These are phyloP conservation scores for Dromiciops gliroides DNA, from an alignment of 2,113 vertebrate genomes.

Conservation along the genomic window DNA sequence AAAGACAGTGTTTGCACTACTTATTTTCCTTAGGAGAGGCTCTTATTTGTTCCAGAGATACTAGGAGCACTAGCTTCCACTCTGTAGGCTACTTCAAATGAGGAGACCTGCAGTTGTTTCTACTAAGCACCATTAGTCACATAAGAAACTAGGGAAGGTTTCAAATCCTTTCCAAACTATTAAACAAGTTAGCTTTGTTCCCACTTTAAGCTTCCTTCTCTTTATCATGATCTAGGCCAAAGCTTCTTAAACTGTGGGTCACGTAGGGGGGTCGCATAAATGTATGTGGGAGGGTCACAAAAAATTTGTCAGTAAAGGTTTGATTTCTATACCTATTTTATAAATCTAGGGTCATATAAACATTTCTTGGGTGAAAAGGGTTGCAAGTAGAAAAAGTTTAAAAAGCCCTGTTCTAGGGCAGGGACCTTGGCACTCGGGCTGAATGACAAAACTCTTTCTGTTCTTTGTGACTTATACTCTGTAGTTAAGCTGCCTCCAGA, in stretches of 20 bases:
- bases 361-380: too few relatives aligned
- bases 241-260: too few relatives aligned
- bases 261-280: too few relatives aligned
- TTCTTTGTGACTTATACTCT: constrained; percentile 77
- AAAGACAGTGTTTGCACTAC: neutral
- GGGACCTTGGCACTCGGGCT: constrained; percentile 64
- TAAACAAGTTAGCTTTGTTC: neutral
- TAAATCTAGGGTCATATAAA: too few relatives aligned
- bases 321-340: too few relatives aligned
- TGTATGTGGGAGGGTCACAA: too few relatives aligned
- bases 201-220: neutral
- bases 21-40: neutral
- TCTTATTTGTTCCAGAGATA: neutral
- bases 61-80: neutral
- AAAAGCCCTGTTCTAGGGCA: neutral
- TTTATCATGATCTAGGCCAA: neutral
- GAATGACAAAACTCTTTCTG: constrained; percentile 71
- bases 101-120: neutral
- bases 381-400: too few relatives aligned
- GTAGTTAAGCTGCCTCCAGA: constrained; percentile 76
- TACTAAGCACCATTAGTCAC: neutral
- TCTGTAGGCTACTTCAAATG: neutral
- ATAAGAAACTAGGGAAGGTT: neutral
- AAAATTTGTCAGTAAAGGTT: too few relatives aligned
- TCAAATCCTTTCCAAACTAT: neutral